Percentiles rank a stretch among this genome's conserved stretches.
phyloP scores from a whole-genome alignment of 2,888 invertebrate species.

The Coecobrya sp. region DNA sequence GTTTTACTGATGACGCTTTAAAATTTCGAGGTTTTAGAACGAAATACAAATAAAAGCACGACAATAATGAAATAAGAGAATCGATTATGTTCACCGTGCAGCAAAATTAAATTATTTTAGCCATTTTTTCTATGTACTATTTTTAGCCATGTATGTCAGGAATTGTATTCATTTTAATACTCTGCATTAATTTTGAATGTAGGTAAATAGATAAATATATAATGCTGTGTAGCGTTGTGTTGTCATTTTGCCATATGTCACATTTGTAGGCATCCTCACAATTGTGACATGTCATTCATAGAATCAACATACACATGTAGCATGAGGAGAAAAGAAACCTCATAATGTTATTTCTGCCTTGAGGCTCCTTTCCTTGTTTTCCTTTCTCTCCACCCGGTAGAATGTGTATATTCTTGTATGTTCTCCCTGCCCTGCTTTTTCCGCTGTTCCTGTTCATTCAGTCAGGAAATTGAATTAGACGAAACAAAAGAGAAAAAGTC shows the following conservation, averaged over 20 bases:
- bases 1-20: no score
- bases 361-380: neutral
- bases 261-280: neutral
- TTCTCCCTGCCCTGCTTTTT: constrained; percentile 36
- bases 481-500: constrained; percentile 78
- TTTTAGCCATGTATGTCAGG: no score
- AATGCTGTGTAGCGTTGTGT: neutral
- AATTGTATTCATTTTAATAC: no score
- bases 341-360: constrained; percentile 19
- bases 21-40: no score
- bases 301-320: neutral
- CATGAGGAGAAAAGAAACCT: neutral
- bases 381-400: neutral
- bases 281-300: constrained; percentile 37
- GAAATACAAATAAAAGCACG: no score
- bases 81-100: no score
- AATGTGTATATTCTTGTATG: neutral
- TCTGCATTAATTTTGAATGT: neutral
- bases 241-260: neutral
- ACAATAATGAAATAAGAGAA: no score
- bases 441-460: constrained; percentile 67
- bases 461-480: constrained; percentile 77
- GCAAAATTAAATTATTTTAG: no score
- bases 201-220: neutral
- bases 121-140: no score